Conservation (phyloP, 2,797 vertebrate genomes). For the Hirundo rustica region DNA sequence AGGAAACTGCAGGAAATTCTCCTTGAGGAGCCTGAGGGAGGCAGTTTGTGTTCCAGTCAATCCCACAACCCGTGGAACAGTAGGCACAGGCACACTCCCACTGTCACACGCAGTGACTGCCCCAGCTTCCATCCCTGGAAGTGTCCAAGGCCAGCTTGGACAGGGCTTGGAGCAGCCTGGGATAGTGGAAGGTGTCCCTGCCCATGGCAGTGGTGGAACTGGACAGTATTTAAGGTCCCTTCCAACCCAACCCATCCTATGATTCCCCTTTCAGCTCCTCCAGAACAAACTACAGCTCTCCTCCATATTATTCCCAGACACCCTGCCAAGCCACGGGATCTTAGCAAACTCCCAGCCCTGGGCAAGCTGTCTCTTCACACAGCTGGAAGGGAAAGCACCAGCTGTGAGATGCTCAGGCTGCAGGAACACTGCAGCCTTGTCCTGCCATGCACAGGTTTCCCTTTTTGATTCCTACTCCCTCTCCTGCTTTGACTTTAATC, state of each 20-base stretch:
- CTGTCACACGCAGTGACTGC: fast-evolving
- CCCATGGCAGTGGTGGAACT: not conserved
- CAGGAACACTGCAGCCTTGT: not conserved
- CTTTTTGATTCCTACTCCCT: not conserved
- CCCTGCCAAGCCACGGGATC: not conserved
- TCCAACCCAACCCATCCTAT: not conserved
- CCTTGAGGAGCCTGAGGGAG: not conserved
- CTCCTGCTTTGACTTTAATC: not conserved
- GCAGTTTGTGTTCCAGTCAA: not conserved
- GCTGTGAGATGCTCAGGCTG: not conserved
- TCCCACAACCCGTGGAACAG: not conserved
- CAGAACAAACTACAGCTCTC: not conserved
- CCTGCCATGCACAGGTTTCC: not conserved
- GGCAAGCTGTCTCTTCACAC: fast-evolving
- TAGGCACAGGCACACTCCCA: fast-evolving
- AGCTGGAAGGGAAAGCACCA: not conserved
- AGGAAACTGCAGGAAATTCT: not conserved
- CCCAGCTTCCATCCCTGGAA: not conserved
- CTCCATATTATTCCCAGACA: not conserved
- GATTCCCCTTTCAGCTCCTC: not conserved
- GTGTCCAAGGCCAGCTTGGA: not conserved
- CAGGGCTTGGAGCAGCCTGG: not conserved
- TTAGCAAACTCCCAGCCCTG: not conserved
- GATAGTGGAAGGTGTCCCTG: not conserved
- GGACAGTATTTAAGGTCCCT: not conserved